These are phyloP conservation scores for Hepsetus odoe DNA, from an alignment of 2,113 vertebrate genomes.

Conservation along the genomic window DNA sequence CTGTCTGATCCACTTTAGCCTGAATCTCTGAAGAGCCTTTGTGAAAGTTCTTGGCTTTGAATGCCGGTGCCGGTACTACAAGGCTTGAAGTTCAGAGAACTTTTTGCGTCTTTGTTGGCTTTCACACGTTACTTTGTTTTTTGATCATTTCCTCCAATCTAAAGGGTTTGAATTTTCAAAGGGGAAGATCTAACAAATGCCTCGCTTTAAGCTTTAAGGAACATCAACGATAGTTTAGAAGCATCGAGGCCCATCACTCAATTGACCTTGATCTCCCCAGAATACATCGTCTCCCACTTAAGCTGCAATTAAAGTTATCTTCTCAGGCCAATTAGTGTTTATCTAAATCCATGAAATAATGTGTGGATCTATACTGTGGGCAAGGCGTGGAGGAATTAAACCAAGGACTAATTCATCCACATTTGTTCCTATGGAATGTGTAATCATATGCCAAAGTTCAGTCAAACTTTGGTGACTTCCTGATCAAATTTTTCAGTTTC, in stretches of 20 bases:
- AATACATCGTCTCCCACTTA: background rate
- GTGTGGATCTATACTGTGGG: background rate
- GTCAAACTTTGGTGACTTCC: no score
- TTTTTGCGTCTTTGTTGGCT: constrained; percentile 16
- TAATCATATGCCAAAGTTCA: no score
- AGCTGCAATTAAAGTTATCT: background rate
- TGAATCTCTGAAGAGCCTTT: background rate
- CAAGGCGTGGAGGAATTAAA: background rate
- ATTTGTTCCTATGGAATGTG: background rate
- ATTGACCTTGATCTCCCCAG: background rate
- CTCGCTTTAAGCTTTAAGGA: background rate
- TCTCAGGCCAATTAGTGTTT: background rate
- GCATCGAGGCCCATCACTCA: background rate
- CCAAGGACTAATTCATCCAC: background rate
- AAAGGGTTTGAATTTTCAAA: background rate
- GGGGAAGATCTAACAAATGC: background rate
- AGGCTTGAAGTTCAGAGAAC: background rate
- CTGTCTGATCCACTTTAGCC: background rate
- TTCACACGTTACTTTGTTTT: constrained; percentile 12
- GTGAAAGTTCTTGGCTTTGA: background rate
- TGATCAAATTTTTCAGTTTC: no score
- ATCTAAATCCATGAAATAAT: background rate
- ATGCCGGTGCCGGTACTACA: background rate
- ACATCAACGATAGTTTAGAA: background rate
- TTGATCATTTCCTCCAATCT: background rate